Percentiles rank a stretch among this genome's conserved stretches.
These are phyloP conservation scores for Xerus inauris DNA, from an alignment of 2,113 vertebrate genomes.

Conservation along the genomic window DNA sequence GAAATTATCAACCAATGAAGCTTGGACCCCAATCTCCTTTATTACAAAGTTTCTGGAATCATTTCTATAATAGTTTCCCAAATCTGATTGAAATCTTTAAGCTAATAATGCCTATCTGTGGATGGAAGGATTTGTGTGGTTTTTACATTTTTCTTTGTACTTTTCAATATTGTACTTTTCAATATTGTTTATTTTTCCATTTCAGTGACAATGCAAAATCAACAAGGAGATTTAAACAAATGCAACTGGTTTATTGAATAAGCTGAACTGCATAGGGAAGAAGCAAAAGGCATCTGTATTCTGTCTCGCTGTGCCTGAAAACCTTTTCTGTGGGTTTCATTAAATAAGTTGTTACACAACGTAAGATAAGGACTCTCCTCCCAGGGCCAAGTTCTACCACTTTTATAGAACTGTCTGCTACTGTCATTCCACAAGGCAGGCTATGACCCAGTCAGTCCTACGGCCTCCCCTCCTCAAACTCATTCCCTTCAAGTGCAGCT, in stretches of 20 bases:
- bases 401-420: neutral
- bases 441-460: neutral
- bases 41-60: conserved; percentile 23
- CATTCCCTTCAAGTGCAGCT: neutral
- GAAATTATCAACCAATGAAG: neutral
- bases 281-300: neutral
- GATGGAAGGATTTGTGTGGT: conserved; percentile 24
- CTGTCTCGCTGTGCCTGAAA: neutral
- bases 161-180: conserved; percentile 59
- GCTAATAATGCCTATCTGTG: conserved; percentile 42
- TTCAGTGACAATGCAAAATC: conserved; percentile 52
- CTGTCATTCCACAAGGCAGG: neutral
- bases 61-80: conserved; percentile 18
- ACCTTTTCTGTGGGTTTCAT: neutral
- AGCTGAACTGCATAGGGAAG: neutral
- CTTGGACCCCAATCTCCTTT: neutral
- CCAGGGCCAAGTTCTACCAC: neutral
- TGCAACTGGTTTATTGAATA: neutral
- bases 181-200: conserved; percentile 64
- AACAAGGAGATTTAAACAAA: conserved; percentile 43
- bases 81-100: conserved; percentile 37
- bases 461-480: neutral
- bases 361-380: neutral
- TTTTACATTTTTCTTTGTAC: conserved; percentile 55
- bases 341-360: neutral